Percentiles rank a stretch among this genome's conserved stretches.
phyloP scores from a whole-genome alignment of 2,113 vertebrate species.

The Erpornis zantholeuca region DNA sequence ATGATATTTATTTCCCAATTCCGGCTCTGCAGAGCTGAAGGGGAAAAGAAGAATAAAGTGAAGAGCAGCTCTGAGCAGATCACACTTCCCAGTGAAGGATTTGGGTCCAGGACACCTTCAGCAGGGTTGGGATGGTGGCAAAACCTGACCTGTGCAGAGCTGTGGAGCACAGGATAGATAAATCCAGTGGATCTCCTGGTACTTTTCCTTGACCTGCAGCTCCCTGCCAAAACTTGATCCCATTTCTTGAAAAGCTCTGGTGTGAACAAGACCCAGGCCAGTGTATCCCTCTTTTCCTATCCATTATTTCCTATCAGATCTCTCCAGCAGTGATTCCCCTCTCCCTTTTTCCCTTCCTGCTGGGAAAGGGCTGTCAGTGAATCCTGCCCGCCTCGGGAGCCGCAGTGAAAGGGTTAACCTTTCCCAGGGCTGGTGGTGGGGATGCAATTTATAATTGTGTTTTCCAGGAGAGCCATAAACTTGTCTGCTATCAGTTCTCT shows the following conservation, averaged over 20 bases:
- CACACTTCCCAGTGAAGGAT: neutral
- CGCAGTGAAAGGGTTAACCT: slow-evolving; percentile 38
- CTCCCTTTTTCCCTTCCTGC: neutral
- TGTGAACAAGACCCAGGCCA: neutral
- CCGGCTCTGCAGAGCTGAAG: neutral
- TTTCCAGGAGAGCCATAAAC: slow-evolving; percentile 64
- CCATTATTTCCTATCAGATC: neutral
- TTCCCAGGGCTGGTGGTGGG: neutral
- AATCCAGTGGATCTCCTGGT: neutral
- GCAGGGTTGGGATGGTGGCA: neutral
- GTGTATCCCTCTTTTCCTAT: neutral
- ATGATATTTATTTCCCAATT: neutral
- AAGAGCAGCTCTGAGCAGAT: neutral
- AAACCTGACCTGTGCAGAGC: neutral
- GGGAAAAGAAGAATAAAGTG: neutral
- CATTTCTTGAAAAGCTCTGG: neutral
- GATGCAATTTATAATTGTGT: slow-evolving; percentile 59
- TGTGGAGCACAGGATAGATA: neutral
- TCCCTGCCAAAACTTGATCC: neutral
- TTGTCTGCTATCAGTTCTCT: slow-evolving; percentile 50
- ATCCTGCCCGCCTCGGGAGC: neutral
- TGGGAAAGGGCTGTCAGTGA: neutral
- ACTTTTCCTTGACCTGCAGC: neutral
- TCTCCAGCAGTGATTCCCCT: neutral
- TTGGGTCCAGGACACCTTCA: neutral